Base-by-base conservation (phyloP, 2,888 invertebrate genomes). In the Drosophila colorata region DNA sequence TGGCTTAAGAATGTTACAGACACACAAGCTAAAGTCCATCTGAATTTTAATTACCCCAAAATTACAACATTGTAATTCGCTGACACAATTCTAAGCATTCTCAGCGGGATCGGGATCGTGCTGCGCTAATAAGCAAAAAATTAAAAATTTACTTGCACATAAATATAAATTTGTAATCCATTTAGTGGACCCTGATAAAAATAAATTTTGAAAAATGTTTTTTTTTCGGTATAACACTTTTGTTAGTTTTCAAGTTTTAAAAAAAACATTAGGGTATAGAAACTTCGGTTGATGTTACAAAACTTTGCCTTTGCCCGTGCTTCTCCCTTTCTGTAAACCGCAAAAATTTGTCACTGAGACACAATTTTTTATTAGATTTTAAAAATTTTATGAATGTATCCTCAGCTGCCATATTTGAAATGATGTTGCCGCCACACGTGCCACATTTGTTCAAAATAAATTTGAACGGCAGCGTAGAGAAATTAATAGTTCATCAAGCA, bases 401-500 rank as follows among this genome's bases (percentile, higher is more conserved):
- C 57, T 67, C 61, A 46, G 85, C 71, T 69, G 78, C 38, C 68
- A 76, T 63, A 64, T 73, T 61, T 59, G 53, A 66, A 64, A 44
- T 58, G 38, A 66, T 83, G 67, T 74, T 65, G 56, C 47, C 59
- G 61, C 48, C 78, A 87, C 85, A 84, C 87, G 84, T 84, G 87
- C 80, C 83, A 46, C 72, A 72, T 49, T 74, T 80, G 84, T 69
- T 71, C 53, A 69, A 78, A 81, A 81, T 72, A 73, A 58, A 46
- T 61, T 65, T 59, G 35, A 56, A 49, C 31, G 46, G 47, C 46
- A 28, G 41, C 44, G 31, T 28, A 35, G 35, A 65, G 52, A 82
- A 87, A 85, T 82, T 83, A 83, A 87, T 87, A 83, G 86, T 85
- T 83, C 80, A 85, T 86, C 88, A 87, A 66, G 61, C 77, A 55